Percentiles rank a stretch among this genome's conserved stretches.
These are phyloP conservation scores for Sterna hirundo DNA, from an alignment of 2,113 vertebrate species.

Conservation along the genomic window DNA sequence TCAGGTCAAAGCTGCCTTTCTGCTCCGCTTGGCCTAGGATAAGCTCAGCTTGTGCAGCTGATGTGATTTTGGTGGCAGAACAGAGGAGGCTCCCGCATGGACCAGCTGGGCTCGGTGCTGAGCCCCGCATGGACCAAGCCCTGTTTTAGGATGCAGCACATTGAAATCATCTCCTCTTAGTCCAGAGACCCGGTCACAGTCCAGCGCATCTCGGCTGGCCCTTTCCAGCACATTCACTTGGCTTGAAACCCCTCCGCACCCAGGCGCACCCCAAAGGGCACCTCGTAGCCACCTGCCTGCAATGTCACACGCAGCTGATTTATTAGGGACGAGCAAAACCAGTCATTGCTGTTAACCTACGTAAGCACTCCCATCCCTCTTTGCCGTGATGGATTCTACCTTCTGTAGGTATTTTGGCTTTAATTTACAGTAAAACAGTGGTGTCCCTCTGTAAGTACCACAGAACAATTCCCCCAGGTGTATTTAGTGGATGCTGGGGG, in stretches of 20 bases:
- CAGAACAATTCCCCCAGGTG: background rate
- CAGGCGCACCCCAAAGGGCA: background rate
- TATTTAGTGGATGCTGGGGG: background rate
- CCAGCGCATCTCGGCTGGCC: rapidly evolving
- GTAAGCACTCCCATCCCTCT: background rate
- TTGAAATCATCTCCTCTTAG: background rate
- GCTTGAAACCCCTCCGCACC: background rate
- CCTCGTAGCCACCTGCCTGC: rapidly evolving
- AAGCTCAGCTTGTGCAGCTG: background rate
- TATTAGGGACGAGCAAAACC: background rate
- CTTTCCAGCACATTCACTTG: rapidly evolving
- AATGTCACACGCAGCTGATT: background rate
- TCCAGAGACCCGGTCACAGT: background rate
- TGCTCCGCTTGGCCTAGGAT: background rate
- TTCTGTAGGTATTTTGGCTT: background rate
- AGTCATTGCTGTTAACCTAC: background rate
- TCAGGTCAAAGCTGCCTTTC: background rate
- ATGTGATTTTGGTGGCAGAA: background rate
- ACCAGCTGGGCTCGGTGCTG: background rate
- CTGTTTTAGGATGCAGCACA: background rate
- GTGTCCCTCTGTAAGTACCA: background rate
- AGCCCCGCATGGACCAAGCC: rapidly evolving
- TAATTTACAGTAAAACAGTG: background rate
- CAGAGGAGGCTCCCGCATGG: background rate
- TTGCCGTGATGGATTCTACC: background rate